Conservation (phyloP, 2,113 vertebrate genomes). For the Rhodinocichla rosea region DNA sequence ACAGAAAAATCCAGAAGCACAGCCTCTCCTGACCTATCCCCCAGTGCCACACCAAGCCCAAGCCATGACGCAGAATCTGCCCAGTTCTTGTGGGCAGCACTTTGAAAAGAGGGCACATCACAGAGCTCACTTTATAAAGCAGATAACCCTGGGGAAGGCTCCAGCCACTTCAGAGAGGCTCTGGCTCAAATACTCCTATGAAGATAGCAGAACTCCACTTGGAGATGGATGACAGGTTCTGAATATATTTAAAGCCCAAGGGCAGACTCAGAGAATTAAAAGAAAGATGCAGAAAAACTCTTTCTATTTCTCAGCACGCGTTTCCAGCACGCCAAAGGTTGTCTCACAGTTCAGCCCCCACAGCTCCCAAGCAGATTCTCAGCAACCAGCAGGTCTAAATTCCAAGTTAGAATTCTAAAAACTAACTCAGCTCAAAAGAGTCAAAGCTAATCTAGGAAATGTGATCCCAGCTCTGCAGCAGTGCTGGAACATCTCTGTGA, state of each 20-base stretch:
- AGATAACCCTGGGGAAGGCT: not conserved
- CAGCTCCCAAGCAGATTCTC: not conserved
- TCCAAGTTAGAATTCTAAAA: not conserved
- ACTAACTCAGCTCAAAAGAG: not conserved
- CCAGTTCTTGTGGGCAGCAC: rapidly evolving
- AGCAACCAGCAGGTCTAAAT: not conserved
- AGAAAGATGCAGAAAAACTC: not conserved
- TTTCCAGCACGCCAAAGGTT: not conserved
- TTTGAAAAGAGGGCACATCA: not conserved
- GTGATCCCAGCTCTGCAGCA: not conserved
- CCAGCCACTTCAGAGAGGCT: not conserved
- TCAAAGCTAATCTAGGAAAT: not conserved
- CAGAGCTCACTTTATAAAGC: not conserved
- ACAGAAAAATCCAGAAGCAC: not conserved
- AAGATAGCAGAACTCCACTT: not conserved
- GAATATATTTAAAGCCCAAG: not conserved
- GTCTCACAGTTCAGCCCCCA: not conserved
- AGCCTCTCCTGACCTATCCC: not conserved
- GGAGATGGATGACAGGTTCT: not conserved
- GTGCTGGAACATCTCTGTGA: constrained; percentile 3
- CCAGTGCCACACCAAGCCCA: not conserved
- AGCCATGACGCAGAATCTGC: rapidly evolving
- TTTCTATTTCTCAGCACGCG: not conserved
- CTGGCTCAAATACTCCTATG: not conserved
- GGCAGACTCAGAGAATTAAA: not conserved